Base-by-base conservation (phyloP, 2,888 invertebrate species). In the Microctonus hyperodae region DNA sequence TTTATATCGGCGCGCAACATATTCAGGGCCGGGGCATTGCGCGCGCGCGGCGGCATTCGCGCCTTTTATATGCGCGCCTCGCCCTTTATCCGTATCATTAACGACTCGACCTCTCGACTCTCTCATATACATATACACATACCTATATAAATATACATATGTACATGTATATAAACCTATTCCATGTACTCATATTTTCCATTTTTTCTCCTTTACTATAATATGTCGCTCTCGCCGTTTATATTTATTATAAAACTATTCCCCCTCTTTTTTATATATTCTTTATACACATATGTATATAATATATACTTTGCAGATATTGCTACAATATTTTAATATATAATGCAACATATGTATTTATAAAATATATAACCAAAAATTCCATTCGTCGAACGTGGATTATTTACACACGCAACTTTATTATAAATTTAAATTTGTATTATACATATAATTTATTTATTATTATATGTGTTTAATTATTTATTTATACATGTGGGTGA, bases 1-100 rank as follows among this genome's bases (percentile, higher is more conserved):
- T 70, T 72, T 69, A 67, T 71, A 72, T 72, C 72, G 73, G 68
- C 56, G 55, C 44, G 44, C 44, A 44, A 44, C 44, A 64, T 57
- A 67, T 70, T 72, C 73, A 73, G 69, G 73, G 70, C 69, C 73
- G 69, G 66, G 69, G 68, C 64, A 60, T 63, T 64, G 70, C 68
- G 70, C 64, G 28, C 55, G 57, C 53, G 57, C 62, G 58, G 50
- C 53, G 57, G 61, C 60, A 65, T 67, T 70, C 48, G 63, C 67
- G 67, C 67, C 66, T 66, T 63, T 63, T 31, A 60, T 65, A 48
- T 56, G 44, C 44, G 44, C 33, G 63, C 67, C 67, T 72, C 70
- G 67, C 69, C 67, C 71, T 69, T 71, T 69, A 69, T 70, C 65
- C 70, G 68, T 69, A 69, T 70, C 71, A 67, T 71, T 69, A 70